Evolutionary conservation across 2,797 vertebrate genomes (phyloP).

Genomic region (Gadopsis marmoratus): DNA sequence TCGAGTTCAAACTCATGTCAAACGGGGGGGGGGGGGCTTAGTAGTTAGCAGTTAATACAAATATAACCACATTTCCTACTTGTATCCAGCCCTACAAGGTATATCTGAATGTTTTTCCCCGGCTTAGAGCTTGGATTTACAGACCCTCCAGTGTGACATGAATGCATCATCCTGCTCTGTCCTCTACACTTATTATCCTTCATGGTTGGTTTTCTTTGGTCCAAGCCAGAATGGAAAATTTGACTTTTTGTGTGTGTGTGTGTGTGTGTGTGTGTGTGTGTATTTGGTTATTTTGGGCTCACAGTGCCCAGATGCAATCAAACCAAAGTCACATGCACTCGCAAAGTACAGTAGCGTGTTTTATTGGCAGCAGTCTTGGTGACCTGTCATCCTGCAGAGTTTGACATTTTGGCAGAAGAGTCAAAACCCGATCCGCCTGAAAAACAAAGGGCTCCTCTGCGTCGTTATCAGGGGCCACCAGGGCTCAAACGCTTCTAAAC

Average conservation of each 20-base stretch:
- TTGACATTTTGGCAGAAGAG: conserved; percentile 17
- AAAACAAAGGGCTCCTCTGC: neutral
- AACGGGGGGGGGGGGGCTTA: neutral
- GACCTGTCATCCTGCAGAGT: conserved; percentile 5
- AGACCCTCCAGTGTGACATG: neutral
- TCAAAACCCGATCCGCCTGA: neutral
- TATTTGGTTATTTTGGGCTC: conserved; percentile 10
- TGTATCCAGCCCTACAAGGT: neutral
- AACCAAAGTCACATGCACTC: conserved; percentile 15
- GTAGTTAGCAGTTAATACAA: neutral
- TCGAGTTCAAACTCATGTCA: conserved; percentile 24
- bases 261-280: neutral
- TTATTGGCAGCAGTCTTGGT: neutral
- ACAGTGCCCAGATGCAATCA: conserved; percentile 6
- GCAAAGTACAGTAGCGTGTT: neutral
- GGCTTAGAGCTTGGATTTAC: conserved; percentile 12
- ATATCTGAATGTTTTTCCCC: neutral
- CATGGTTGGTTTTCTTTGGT: conserved; percentile 1
- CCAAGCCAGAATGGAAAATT: conserved; percentile 29
- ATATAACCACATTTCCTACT: neutral
- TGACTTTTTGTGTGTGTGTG: conserved; percentile 1
- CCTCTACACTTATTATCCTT: conserved; percentile 18
- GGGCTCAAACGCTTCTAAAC: neutral
- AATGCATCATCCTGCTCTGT: conserved; percentile 6
- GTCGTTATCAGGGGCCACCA: neutral